Percentiles rank a stretch among this genome's conserved stretches.
Evolutionary conservation across 1,140 invertebrate species (phyloP).

Genomic region (Varroa destructor): DNA sequence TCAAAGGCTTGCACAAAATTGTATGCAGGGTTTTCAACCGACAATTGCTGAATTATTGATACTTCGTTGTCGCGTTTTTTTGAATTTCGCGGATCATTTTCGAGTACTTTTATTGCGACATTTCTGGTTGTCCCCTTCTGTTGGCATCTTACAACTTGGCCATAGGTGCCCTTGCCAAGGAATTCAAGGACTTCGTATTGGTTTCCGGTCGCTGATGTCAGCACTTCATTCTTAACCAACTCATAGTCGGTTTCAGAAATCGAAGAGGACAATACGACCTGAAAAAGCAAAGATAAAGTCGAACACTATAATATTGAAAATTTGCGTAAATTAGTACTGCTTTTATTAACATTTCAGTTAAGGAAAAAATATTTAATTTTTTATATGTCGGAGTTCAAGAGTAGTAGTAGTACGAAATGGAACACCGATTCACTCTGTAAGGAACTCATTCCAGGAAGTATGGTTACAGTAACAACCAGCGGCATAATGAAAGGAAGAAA

Average conservation of each 20-base stretch:
- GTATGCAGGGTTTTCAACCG: conserved; percentile 81
- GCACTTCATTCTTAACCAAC: conserved; percentile 91
- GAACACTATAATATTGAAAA: too few relatives aligned
- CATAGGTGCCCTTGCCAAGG: conserved; percentile 93
- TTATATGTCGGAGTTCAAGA: too few relatives aligned
- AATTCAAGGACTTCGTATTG: conserved; percentile 97
- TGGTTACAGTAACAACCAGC: too few relatives aligned
- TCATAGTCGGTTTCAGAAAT: conserved; percentile 85
- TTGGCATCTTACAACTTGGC: conserved; percentile 99
- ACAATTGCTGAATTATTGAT: conserved; percentile 86
- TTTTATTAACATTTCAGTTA: too few relatives aligned
- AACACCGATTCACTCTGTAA: too few relatives aligned
- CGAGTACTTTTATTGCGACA: conserved; percentile 98
- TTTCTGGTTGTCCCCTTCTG: conserved; percentile 99
- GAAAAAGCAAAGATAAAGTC: too few relatives aligned
- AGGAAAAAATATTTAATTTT: too few relatives aligned
- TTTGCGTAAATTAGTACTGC: too few relatives aligned
- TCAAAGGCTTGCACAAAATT: conserved; percentile 99
- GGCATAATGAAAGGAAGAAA: too few relatives aligned
- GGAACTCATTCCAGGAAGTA: too few relatives aligned
- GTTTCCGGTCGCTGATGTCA: conserved; percentile 70
- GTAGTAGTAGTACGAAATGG: too few relatives aligned
- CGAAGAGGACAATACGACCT: conserved; percentile 37
- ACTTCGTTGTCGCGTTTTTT: conserved; percentile 99
- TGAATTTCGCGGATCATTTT: conserved; percentile 99